Conservation (phyloP, 2,797 vertebrate genomes). For the Tamandua tetradactyla region DNA sequence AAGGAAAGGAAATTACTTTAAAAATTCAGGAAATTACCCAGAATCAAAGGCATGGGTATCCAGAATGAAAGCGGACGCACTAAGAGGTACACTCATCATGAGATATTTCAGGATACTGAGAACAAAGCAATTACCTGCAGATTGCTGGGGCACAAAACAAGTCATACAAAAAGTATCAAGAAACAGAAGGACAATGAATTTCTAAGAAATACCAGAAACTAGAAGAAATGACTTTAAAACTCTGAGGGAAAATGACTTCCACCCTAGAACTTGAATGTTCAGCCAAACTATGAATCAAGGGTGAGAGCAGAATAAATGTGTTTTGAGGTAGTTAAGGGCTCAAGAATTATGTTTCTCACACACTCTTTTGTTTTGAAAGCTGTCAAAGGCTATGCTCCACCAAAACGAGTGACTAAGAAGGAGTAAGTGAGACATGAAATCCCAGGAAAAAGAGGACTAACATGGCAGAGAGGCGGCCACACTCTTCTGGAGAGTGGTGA, state of each 20-base stretch:
- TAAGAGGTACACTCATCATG: accelerated
- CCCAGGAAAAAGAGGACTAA: neutral
- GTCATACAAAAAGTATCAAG: neutral
- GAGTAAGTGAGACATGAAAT: neutral
- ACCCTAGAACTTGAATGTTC: neutral
- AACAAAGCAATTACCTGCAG: neutral
- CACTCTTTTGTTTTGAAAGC: neutral
- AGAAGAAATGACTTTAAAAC: neutral
- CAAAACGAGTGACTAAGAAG: neutral
- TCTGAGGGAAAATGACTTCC: neutral
- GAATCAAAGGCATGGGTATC: neutral
- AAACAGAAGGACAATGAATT: neutral
- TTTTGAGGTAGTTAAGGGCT: neutral
- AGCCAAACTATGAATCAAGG: neutral
- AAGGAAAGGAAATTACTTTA: neutral
- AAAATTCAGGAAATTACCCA: neutral
- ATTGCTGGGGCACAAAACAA: neutral
- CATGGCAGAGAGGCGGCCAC: no score
- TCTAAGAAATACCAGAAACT: neutral
- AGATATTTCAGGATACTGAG: neutral
- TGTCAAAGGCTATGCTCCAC: neutral
- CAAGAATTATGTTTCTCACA: neutral
- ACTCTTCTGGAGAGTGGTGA: neutral
- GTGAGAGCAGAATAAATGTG: neutral
- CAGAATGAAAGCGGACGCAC: neutral